Evolutionary conservation across 2,888 invertebrate species (phyloP).

Genomic region (Auanema freiburgensis): DNA sequence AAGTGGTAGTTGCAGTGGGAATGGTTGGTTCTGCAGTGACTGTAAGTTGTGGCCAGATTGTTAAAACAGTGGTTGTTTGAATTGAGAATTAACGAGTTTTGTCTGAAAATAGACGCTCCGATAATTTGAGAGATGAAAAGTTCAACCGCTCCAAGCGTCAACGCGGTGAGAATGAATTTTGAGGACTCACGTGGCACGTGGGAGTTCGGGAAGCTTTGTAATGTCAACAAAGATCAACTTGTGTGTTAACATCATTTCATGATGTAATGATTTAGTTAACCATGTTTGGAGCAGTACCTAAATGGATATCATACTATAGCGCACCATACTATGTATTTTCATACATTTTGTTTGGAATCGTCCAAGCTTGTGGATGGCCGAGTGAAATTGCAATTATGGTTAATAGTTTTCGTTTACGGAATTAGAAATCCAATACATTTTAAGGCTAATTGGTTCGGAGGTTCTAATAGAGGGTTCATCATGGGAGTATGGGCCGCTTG

Average conservation of each 20-base stretch:
- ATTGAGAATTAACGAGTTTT: too few species aligned
- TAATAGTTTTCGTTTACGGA: neutral
- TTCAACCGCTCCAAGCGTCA: neutral
- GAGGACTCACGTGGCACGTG: neutral
- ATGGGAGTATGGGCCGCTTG: constrained; percentile 69
- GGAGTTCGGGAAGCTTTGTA: neutral
- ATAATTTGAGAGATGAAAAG: too few species aligned
- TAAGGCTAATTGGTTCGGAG: constrained; percentile 68
- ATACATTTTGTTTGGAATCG: constrained; percentile 67
- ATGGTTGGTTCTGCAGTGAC: constrained; percentile 67
- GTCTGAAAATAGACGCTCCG: too few species aligned
- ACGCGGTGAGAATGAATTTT: neutral
- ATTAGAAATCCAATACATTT: constrained; percentile 3
- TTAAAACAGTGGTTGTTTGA: too few species aligned
- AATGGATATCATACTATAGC: constrained; percentile 66
- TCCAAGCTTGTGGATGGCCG: constrained; percentile 69
- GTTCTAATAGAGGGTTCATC: constrained; percentile 66
- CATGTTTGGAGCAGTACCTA: constrained; percentile 67
- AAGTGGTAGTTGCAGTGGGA: constrained; percentile 66
- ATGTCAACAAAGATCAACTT: neutral
- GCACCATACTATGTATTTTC: constrained; percentile 65
- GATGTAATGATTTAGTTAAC: constrained; percentile 61
- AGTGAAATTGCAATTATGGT: constrained; percentile 68
- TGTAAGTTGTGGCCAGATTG: constrained; percentile 53
- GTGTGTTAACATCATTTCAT: neutral